Percentiles rank a stretch among this genome's conserved stretches.
Evolutionary conservation across 2,113 vertebrate species (phyloP).

Genomic region (Galeopterus variegatus): DNA sequence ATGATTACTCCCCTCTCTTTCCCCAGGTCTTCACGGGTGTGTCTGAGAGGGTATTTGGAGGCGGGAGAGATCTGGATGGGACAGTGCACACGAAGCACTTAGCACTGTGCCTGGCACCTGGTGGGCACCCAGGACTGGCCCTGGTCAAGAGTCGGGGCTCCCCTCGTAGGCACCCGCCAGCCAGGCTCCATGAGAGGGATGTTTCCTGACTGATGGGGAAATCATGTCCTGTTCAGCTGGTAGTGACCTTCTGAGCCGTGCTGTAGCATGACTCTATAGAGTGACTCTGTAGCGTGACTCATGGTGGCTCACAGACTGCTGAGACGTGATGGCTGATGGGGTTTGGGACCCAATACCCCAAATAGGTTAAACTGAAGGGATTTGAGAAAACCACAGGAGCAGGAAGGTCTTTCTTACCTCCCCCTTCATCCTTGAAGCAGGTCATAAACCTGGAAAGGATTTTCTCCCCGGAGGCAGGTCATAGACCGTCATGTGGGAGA

Average conservation of each 20-base stretch:
- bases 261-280: background rate
- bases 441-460: too few relatives aligned
- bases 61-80: rapidly evolving
- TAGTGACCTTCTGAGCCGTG: background rate
- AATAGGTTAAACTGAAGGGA: background rate
- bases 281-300: too few relatives aligned
- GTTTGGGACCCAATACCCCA: background rate
- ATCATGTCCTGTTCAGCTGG: too few relatives aligned
- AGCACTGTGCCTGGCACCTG: rapidly evolving
- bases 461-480: too few relatives aligned
- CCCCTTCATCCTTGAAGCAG: too few relatives aligned
- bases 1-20: rapidly evolving
- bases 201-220: too few relatives aligned
- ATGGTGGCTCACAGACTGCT: background rate
- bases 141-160: background rate
- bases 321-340: too few relatives aligned
- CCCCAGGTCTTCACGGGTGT: background rate
- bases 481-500: too few relatives aligned
- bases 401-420: too few relatives aligned
- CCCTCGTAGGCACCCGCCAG: too few relatives aligned
- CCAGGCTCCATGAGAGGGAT: background rate
- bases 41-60: rapidly evolving
- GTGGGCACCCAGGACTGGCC: rapidly evolving
- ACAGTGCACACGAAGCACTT: rapidly evolving
- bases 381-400: background rate